Percentiles rank a stretch among this genome's conserved stretches.
These are phyloP conservation scores for Atta colombica DNA, from an alignment of 1,140 invertebrate species.

Conservation along the genomic window DNA sequence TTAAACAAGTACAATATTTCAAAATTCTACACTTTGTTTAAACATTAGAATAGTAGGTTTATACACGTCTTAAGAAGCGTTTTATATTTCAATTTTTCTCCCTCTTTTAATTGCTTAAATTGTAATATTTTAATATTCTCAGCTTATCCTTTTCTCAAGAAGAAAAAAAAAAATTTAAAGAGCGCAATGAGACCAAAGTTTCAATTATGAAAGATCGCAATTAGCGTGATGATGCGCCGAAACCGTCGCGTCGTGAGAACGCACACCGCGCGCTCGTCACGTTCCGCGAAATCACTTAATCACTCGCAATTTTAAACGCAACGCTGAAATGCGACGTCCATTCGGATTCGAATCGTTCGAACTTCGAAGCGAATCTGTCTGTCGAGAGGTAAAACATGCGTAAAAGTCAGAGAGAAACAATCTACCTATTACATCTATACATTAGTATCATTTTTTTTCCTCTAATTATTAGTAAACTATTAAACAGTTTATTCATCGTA, in stretches of 20 bases:
- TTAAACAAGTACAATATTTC: conserved; percentile 79
- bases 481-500: conserved; percentile 42
- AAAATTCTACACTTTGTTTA: conserved; percentile 79
- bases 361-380: conserved; percentile 56
- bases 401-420: conserved; percentile 64
- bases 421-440: conserved; percentile 64
- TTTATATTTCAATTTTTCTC: conserved; percentile 78
- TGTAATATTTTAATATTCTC: conserved; percentile 35
- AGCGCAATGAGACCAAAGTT: conserved; percentile 61
- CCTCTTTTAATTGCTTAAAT: conserved; percentile 51
- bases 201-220: conserved; percentile 43
- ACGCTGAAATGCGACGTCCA: conserved; percentile 54
- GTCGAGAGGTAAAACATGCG: conserved; percentile 64
- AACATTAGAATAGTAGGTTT: conserved; percentile 79
- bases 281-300: conserved; percentile 67
- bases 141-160: background rate
- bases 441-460: conserved; percentile 54
- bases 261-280: conserved; percentile 18
- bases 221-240: conserved; percentile 62
- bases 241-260: conserved; percentile 48
- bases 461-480: conserved; percentile 48
- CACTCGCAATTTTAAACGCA: conserved; percentile 60
- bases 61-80: conserved; percentile 79
- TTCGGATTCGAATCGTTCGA: conserved; percentile 31
- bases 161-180: conserved; percentile 21